Evolutionary conservation across 2,113 vertebrate species (phyloP), one percentile per base, ranked within the genome.

Genomic region (Oryzias celebensis): DNA sequence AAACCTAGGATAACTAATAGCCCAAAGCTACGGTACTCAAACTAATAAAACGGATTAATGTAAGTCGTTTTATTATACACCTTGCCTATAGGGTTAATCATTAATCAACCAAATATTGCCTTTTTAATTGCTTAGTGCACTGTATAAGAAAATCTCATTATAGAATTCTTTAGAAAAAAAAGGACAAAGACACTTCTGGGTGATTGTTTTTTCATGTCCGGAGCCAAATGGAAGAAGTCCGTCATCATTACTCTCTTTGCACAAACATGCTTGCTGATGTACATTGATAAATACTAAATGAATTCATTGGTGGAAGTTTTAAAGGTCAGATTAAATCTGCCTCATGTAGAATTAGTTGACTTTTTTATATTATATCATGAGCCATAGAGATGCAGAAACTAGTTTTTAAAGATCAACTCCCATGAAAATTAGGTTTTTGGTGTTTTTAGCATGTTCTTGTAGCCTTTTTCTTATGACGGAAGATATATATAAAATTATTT

Each of bases 1-100:
- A 49, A 70, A 84, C 77, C 8, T 42, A 68, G 64, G 73, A 80
- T 83, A 60, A 70, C 70, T 62, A 23, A 44, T 44, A 56, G 75
- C 81, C 71, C 55, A 53, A 62, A 82, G 77, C 71, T 71, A 68
- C 20, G 20, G 20, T 20, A 20, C 80, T 63, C 60, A 54, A 61
- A 74, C 67, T 68, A 53, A 61, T 45, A 72, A 50, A 24, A 77
- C 69, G 59, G 59, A 77, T 75, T 53, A 63, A 74, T 46, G 46
- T 46, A 58, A 62, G 36, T 18, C 43, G 49, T 50, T 45, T 45
- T n/a, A n/a, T 42, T 31, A 46, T n/a, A 7, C 65, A 50, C 36
- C 52, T 18, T 31, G 47, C 43, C 64, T 80, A 49, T 26, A 73
- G 75, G 63, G 52, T 4, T 67, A 31, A 71, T 52, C 47, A 68